Conservation (phyloP, 2,888 invertebrate species). For the Dermolepida albohirtum region DNA sequence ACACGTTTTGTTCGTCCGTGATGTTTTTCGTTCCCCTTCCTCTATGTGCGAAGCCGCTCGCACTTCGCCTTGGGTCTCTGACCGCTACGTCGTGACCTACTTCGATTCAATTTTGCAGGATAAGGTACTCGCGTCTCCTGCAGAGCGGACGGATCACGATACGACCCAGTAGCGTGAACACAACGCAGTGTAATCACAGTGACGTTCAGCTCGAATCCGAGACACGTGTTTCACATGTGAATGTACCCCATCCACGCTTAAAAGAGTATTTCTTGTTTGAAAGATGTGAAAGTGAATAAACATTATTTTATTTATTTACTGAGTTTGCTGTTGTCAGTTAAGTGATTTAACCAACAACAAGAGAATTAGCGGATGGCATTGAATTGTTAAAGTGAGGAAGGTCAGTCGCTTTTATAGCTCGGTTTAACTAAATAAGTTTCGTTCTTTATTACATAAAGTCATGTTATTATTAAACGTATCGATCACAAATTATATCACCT, state of each 20-base stretch:
- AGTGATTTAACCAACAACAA: slow-evolving; percentile 10
- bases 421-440: not conserved
- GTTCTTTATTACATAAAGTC: slow-evolving; percentile 1
- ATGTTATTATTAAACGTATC: too few relatives aligned
- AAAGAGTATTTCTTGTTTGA: too few relatives aligned
- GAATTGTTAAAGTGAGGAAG: slow-evolving; percentile 25
- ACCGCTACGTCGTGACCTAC: slow-evolving; percentile 47
- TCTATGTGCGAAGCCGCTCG: slow-evolving; percentile 40
- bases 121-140: slow-evolving; percentile 42
- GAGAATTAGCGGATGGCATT: slow-evolving; percentile 13
- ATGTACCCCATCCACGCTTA: not conserved
- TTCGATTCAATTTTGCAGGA: slow-evolving; percentile 46
- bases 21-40: slow-evolving; percentile 46
- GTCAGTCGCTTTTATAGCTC: slow-evolving; percentile 31
- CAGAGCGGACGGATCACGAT: slow-evolving; percentile 16
- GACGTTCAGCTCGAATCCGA: slow-evolving; percentile 2
- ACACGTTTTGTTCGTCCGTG: slow-evolving; percentile 35
- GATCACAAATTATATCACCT: too few relatives aligned
- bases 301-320: slow-evolving; percentile 18
- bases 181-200: too few relatives aligned
- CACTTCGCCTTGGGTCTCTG: slow-evolving; percentile 49
- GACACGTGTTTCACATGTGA: slow-evolving; percentile 37
- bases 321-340: slow-evolving; percentile 12
- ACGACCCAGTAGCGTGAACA: slow-evolving; percentile 8
- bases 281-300: slow-evolving; percentile 35